These are phyloP conservation scores for Hypocryptadius cinnamomeus DNA, from an alignment of 2,113 vertebrate species.

Conservation along the genomic window DNA sequence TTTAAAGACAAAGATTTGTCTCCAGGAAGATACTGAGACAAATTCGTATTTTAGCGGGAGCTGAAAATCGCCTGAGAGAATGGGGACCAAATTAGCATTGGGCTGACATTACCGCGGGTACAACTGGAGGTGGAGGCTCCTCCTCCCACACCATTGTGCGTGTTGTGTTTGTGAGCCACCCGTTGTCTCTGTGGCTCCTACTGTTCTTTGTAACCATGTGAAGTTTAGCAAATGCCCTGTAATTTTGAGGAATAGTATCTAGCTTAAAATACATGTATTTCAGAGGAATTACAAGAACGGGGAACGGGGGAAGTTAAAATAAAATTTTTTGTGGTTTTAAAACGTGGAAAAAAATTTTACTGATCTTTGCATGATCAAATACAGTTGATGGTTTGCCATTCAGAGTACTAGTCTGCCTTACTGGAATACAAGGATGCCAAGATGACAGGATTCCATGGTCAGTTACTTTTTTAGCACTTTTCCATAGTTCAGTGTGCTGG, in stretches of 20 bases:
- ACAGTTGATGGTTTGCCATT: neutral
- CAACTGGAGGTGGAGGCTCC: neutral
- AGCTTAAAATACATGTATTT: neutral
- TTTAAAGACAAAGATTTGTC: neutral
- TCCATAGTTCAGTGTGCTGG: neutral
- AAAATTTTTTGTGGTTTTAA: neutral
- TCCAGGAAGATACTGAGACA: neutral
- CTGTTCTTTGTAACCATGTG: neutral
- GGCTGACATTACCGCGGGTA: neutral
- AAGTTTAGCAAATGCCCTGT: neutral
- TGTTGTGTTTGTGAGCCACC: neutral
- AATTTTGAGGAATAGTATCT: neutral
- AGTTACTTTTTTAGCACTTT: neutral
- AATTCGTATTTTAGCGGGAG: neutral
- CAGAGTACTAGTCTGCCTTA: neutral
- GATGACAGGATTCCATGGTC: neutral
- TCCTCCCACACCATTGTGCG: neutral
- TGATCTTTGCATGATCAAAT: neutral
- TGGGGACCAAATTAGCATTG: neutral
- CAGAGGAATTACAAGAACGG: neutral
- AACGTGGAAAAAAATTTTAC: fast-evolving
- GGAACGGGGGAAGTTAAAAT: neutral
- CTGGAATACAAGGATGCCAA: neutral
- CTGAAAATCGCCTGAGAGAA: neutral
- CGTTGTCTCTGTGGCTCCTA: neutral